Conservation (phyloP, 2,113 vertebrate species). For the Cyanocitta stelleri region DNA sequence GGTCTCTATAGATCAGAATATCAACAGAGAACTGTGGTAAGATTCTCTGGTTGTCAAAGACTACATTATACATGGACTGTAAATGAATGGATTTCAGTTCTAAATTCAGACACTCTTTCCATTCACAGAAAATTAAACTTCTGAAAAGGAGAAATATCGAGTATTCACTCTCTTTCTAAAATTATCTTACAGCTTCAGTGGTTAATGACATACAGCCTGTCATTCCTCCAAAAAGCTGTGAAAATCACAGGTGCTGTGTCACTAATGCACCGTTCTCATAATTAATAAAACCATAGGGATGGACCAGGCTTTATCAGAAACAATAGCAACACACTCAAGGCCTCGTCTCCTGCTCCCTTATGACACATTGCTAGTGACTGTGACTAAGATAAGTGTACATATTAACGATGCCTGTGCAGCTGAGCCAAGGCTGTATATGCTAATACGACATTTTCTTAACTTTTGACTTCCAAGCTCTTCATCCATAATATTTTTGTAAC, state of each 20-base stretch:
- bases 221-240: neutral
- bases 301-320: neutral
- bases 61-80: neutral
- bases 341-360: neutral
- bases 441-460: constrained; percentile 24
- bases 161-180: constrained; percentile 22
- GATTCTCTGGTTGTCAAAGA: constrained; percentile 17
- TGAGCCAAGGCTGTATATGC: constrained; percentile 1
- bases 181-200: neutral
- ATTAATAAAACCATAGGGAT: neutral
- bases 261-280: neutral
- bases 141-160: neutral
- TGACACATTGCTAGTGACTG: neutral
- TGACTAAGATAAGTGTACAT: neutral
- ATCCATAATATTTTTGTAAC: neutral
- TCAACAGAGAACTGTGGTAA: neutral
- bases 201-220: neutral
- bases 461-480: neutral
- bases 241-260: neutral
- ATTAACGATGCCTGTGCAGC: neutral
- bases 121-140: constrained; percentile 58
- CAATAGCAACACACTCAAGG: neutral
- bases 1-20: constrained; percentile 28
- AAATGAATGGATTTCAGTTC: constrained; percentile 53
- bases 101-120: constrained; percentile 48